Base-by-base conservation (phyloP, 2,797 vertebrate genomes). In the Gadopsis marmoratus region DNA sequence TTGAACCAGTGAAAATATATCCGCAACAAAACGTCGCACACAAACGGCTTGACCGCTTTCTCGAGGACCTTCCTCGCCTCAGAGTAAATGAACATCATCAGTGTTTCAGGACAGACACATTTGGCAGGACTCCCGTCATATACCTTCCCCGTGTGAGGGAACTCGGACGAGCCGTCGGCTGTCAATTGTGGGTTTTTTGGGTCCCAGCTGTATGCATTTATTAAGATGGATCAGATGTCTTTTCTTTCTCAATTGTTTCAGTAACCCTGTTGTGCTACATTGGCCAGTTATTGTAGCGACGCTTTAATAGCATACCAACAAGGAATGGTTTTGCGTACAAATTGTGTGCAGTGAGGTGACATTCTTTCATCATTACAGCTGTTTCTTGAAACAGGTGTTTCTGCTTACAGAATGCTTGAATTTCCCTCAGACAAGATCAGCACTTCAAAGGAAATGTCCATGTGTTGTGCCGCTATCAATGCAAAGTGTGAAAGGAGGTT, bases 1-100 rank as follows among this genome's bases (percentile, higher is more conserved):
- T 50, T 26, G 58, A 85, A 88, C 81, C 35, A 31, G 48, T 19
- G 37, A 64, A 60, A 75, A 50, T 8, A 16, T n/a, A 50, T 59
- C 69, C 4, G 5, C 54, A 26, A 47, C 47, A 54, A 14, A 17
- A 33, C 19, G 8, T 19, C 45, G 23, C 41, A 26, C 16, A 39
- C 21, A 23, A 23, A 50, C 21, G 54, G 43, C 29, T 3, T 48
- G 7, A 29, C 26, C 55, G 1, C 7, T 33, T 58, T 70, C 19
- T 58, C 43, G 26, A 1, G 16, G 43, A 51, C 53, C 16, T 12
- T 68, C 4, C 9, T 79, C 31, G 43, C 48, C 33, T 62, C 47
- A 0, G 33, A 56, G 3, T 37, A 13, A 43, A 68, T 48, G 3
- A 74, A 45, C 12, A 23, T 63, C n/a, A 35, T 7, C 41, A 3